Evolutionary conservation across 2,797 vertebrate species (phyloP), one percentile per base, ranked within the genome.

Genomic region (Microctenopoma stevenorrisi): DNA sequence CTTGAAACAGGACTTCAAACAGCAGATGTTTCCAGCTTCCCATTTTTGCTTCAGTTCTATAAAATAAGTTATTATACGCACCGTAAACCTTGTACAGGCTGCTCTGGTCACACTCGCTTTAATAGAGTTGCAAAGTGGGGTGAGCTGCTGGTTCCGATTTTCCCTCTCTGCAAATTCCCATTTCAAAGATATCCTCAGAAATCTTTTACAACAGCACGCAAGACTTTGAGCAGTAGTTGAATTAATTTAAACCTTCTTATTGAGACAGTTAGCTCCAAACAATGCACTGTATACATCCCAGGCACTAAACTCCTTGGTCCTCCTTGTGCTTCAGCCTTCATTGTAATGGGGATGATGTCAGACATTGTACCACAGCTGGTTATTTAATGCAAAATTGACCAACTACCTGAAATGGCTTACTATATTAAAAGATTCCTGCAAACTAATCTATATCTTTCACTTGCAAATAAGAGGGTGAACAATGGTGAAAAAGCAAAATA

Each of bases 1-100:
- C 28, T 60, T 55, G 52, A 72, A 62, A 66, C n/a, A 58, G 12
- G 57, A 68, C 49, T n/a, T 62, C 44, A 25, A 35, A 22, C n/a
- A 6, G 18, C 37, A 68, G 11, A 12, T 65, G 58, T 46, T 42
- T 44, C 4, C 15, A 43, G n/a, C 48, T 18, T 61, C 28, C 11
- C 33, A 11, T 13, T 54, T 51, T 3, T 42, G 25, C 52, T 65
- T 44, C 4, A 16, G 8, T 46, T n/a, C n/a, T n/a, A n/a, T 46
- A n/a, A 46, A 46, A 46, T 18, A 9, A 18, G 4, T 14, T 48
- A 53, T 37, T 35, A 18, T 18, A 9, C 37, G 3, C 4, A 33
- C 30, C 43, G 47, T 35, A 15, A 58, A 58, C 37, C 11, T 12
- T 38, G 18, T 11, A n/a, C 38, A 16, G 49, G 13, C 35, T 64